These are phyloP conservation scores for Sylvia atricapilla DNA, from an alignment of 2,113 vertebrate genomes.

Conservation along the genomic window DNA sequence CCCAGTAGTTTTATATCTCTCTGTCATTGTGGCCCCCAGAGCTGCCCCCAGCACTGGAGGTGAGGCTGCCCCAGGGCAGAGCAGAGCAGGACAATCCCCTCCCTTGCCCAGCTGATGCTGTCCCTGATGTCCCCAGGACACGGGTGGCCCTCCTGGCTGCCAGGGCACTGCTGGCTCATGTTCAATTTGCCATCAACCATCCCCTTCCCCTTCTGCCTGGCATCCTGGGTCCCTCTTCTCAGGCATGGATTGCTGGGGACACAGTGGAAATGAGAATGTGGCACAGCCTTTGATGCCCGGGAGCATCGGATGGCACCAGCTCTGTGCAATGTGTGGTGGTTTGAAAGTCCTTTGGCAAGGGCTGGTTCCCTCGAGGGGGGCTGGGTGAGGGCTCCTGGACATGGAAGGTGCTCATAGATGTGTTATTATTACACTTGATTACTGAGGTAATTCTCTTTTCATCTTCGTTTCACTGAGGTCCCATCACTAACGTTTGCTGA, in stretches of 20 bases:
- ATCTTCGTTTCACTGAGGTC: neutral
- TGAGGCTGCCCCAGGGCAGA: neutral
- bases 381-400: neutral
- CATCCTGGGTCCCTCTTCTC: neutral
- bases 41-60: neutral
- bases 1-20: neutral
- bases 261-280: fast-evolving
- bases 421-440: neutral
- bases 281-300: neutral
- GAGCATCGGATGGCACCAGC: fast-evolving
- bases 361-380: fast-evolving
- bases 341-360: neutral
- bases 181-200: neutral
- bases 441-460: neutral
- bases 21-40: neutral
- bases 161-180: neutral
- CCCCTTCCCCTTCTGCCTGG: neutral
- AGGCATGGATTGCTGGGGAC: fast-evolving
- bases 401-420: neutral
- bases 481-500: neutral
- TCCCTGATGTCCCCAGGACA: neutral
- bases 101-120: neutral
- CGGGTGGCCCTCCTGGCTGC: neutral
- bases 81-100: neutral
- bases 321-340: neutral